Percentiles rank a stretch among this genome's conserved stretches.
Evolutionary conservation across 2,797 vertebrate species (phyloP).

Genomic region (Pseudocheirus occidentalis): DNA sequence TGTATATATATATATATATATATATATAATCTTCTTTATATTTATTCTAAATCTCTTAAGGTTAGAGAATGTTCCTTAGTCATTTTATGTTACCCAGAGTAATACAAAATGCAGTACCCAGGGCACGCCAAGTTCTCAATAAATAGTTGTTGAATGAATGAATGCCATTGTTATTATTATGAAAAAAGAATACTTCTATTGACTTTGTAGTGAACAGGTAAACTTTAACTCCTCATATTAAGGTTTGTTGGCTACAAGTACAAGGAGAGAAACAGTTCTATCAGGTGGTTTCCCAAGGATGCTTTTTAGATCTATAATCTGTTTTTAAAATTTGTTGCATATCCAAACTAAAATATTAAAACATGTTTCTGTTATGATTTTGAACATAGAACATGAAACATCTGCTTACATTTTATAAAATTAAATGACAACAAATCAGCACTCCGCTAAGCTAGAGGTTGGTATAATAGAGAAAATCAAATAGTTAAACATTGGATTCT

Average conservation of each 20-base stretch:
- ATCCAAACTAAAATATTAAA: conserved; percentile 46
- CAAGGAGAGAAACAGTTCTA: neutral
- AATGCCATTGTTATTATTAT: neutral
- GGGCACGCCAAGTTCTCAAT: neutral
- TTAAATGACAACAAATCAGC: conserved; percentile 75
- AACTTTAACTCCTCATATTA: neutral
- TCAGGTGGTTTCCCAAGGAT: conserved; percentile 22
- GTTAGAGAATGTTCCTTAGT: conserved; percentile 21
- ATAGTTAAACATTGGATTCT: conserved; percentile 74
- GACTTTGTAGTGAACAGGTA: conserved; percentile 4
- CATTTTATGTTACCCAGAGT: neutral
- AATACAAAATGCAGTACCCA: neutral
- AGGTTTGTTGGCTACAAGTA: neutral
- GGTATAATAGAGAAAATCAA: conserved; percentile 74
- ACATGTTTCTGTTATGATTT: conserved; percentile 73
- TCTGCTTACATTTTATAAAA: conserved; percentile 80
- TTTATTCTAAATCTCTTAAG: neutral
- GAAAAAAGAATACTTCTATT: conserved; percentile 28
- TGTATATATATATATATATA: neutral
- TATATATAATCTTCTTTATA: conserved; percentile 7
- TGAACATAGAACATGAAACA: conserved; percentile 66
- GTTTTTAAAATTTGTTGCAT: conserved; percentile 49
- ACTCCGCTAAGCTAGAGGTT: conserved; percentile 73
- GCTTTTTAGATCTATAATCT: conserved; percentile 38
- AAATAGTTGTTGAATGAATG: conserved; percentile 25